Conservation (phyloP, 2,888 invertebrate genomes). For the Mongoloraphidia duomilia region DNA sequence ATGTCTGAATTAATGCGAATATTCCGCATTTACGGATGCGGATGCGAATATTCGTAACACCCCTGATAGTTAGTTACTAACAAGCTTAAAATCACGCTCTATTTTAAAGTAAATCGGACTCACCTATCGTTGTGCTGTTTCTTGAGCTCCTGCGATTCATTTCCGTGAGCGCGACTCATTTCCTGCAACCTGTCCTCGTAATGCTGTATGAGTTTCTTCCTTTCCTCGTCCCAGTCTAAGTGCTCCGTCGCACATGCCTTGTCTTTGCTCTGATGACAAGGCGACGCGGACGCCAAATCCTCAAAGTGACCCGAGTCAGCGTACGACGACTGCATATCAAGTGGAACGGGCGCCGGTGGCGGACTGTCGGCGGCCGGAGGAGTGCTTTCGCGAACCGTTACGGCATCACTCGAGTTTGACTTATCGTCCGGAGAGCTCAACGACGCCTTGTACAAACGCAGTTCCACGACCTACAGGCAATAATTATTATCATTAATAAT, state of each 20-base stretch:
- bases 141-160: constrained; percentile 60
- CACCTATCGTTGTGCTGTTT: constrained; percentile 59
- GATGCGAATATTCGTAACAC: no score
- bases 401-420: constrained; percentile 41
- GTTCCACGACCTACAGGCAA: constrained; percentile 44
- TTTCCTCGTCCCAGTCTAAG: constrained; percentile 45
- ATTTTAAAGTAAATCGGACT: constrained; percentile 14
- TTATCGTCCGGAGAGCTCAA: constrained; percentile 66
- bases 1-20: no score
- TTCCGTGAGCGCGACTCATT: constrained; percentile 45
- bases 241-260: constrained; percentile 33
- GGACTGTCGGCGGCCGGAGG: constrained; percentile 27
- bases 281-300: constrained; percentile 30
- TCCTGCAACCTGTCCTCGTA: constrained; percentile 66
- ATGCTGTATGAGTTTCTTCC: constrained; percentile 49
- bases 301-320: constrained; percentile 81
- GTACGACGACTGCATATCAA: constrained; percentile 60
- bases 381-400: constrained; percentile 57
- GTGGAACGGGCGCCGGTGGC: constrained; percentile 11
- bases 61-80: no score
- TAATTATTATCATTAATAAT: no score
- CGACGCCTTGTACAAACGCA: constrained; percentile 66
- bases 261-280: constrained; percentile 33
- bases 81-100: no score
- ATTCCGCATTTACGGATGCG: no score